Base-by-base conservation (phyloP, 2,113 vertebrate genomes). In the Brachypteracias leptosomus region DNA sequence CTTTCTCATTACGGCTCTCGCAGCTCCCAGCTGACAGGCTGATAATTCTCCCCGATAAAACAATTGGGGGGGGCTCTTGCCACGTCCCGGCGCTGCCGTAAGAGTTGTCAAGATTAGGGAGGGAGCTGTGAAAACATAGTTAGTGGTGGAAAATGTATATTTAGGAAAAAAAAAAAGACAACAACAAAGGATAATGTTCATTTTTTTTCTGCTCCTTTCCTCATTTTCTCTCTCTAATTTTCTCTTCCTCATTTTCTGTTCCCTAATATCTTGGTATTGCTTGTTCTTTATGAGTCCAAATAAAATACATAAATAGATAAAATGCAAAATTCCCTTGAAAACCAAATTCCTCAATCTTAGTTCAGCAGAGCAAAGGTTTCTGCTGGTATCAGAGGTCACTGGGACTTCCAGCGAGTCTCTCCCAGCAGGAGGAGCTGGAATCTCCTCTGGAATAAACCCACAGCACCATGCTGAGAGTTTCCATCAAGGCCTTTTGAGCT, bases 311-410 rank as follows among this genome's bases (percentile, higher is more conserved):
- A 42, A 42, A 42, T 42, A 12, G 11, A 42, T 42, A 42, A 42
- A 42, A 42, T 42, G 15, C 42, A 42, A 42, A 42, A 54, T 83
- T 91, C 74, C 90, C 67, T 96, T 74, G 73, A 74, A 95, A 97
- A 98, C 76, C 82, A 93, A 76, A 95, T 97, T 90, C 90, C 79
- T 71, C 81, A 93, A 90, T 87, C 82, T 96, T 74, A 79, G 66
- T 85, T 95, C 57, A 76, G 78, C 68, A 81, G 40, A 79, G 81
- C 76, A 81, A 95, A 51, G 73, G 66, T 94, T 95, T 84, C 82
- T 94, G 78, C 54, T 97, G 91, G 25, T 75, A 33, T 79, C 52
- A 24, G 73, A 92, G 81, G 89, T 75, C 94, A 77, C 63, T 22
- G 2, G 61, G 89, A 58, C 80, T 96, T 95, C 93, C 94, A 94